These are phyloP conservation scores for Dolichallabes microphthalmus DNA, from an alignment of 2,113 vertebrate genomes.

Conservation along the genomic window DNA sequence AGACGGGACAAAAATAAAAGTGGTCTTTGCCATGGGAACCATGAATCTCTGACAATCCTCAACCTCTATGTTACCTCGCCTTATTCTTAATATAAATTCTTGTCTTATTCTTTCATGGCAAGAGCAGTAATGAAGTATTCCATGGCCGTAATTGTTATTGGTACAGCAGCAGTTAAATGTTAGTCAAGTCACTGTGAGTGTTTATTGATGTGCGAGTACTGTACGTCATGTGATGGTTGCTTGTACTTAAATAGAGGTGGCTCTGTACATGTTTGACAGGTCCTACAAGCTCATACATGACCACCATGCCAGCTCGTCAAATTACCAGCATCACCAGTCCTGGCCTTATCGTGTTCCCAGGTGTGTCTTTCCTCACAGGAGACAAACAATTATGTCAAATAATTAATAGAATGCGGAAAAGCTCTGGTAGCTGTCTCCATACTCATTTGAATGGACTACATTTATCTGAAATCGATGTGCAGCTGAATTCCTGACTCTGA, in stretches of 20 bases:
- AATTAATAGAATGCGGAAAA: neutral
- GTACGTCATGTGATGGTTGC: neutral
- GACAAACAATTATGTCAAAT: neutral
- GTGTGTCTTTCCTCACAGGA: neutral
- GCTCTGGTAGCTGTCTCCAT: neutral
- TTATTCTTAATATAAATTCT: neutral
- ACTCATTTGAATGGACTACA: neutral
- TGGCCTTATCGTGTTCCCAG: conserved; percentile 12
- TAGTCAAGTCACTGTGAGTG: neutral
- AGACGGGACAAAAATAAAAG: neutral
- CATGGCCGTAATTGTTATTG: neutral
- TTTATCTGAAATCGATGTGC: neutral
- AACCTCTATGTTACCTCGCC: neutral
- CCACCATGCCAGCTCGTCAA: conserved; percentile 3
- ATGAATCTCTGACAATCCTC: neutral
- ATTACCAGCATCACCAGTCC: neutral
- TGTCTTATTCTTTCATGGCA: neutral
- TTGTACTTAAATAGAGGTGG: conserved; percentile 15
- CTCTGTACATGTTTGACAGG: conserved; percentile 15
- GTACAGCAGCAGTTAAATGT: neutral
- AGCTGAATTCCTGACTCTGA: neutral
- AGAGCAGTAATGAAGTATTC: neutral
- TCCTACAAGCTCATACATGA: conserved; percentile 14
- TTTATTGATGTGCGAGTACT: neutral
- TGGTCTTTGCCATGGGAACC: neutral